These are phyloP conservation scores for Trichosurus vulpecula DNA, from an alignment of 2,797 vertebrate species.

Conservation along the genomic window DNA sequence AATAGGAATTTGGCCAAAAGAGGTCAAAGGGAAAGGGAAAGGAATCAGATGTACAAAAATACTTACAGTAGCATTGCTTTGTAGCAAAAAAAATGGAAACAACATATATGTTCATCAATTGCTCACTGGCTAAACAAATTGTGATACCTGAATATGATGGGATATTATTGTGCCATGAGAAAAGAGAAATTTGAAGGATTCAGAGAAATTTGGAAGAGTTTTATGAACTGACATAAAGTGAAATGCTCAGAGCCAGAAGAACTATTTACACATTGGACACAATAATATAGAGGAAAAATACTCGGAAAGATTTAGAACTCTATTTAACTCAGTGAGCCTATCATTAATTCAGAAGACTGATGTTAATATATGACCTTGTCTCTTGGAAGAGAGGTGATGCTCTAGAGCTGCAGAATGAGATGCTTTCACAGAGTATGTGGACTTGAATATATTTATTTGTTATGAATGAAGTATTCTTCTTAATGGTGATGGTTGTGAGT, in stretches of 20 bases:
- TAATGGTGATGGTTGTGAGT: background rate
- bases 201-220: background rate
- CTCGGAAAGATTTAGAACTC: background rate
- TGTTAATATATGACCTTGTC: background rate
- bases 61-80: background rate
- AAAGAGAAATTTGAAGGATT: background rate
- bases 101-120: background rate
- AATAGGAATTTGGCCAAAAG: background rate
- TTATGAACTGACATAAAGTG: background rate
- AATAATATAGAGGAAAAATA: background rate
- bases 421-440: background rate
- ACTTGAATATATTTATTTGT: background rate
- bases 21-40: background rate
- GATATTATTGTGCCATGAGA: background rate
- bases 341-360: background rate
- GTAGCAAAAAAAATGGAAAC: background rate
- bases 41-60: background rate
- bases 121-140: background rate
- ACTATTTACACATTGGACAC: background rate
- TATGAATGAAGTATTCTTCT: background rate
- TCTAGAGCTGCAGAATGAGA: background rate
- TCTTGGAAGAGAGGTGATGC: background rate
- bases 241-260: background rate
- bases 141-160: background rate
- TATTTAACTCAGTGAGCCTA: background rate